A percentile compares a stretch with the other conserved stretches of the same genome.
These are phyloP conservation scores for Corticium candelabrum DNA, from an alignment of 37 sponge, comb jelly and placozoan species.

Conservation along the genomic window DNA sequence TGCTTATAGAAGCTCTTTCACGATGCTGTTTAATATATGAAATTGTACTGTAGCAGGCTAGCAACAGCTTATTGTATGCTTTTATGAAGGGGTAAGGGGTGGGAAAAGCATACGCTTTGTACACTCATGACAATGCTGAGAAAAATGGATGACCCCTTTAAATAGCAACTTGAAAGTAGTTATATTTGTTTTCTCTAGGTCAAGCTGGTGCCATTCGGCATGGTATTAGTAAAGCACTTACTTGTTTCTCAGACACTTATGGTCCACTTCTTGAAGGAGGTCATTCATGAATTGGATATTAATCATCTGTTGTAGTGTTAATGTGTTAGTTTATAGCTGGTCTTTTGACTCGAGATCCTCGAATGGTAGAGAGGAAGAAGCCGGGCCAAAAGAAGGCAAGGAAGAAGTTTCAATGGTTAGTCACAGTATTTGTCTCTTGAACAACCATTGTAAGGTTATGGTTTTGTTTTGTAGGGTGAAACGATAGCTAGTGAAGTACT, in stretches of 20 bases:
- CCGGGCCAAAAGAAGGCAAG: conserved; percentile 87
- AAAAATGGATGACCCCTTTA: too few relatives aligned
- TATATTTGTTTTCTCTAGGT: too few relatives aligned
- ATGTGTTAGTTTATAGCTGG: conserved; percentile 20
- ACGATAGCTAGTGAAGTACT: too few relatives aligned
- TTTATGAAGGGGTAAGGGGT: too few relatives aligned
- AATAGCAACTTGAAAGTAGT: too few relatives aligned
- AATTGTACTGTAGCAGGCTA: too few relatives aligned
- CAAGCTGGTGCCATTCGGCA: conserved; percentile 74
- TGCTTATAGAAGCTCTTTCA: too few relatives aligned
- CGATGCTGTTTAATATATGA: too few relatives aligned
- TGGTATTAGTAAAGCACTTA: conserved; percentile 52
- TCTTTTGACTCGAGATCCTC: conserved; percentile 45
- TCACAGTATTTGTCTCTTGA: not conserved
- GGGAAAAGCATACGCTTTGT: too few relatives aligned
- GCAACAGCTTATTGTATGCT: too few relatives aligned
- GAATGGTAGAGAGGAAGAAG: conserved; percentile 76
- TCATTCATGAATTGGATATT: conserved; percentile 2
- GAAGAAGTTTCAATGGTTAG: conserved; percentile 79
- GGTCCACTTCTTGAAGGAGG: conserved; percentile 9
- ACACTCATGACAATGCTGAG: too few relatives aligned
- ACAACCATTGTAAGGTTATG: not conserved
- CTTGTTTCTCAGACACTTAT: conserved; percentile 30
- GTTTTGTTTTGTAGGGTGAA: not conserved
- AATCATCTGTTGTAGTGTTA: not conserved